phyloP scores from a whole-genome alignment of 2,888 invertebrate species.

The Alcis repandata region DNA sequence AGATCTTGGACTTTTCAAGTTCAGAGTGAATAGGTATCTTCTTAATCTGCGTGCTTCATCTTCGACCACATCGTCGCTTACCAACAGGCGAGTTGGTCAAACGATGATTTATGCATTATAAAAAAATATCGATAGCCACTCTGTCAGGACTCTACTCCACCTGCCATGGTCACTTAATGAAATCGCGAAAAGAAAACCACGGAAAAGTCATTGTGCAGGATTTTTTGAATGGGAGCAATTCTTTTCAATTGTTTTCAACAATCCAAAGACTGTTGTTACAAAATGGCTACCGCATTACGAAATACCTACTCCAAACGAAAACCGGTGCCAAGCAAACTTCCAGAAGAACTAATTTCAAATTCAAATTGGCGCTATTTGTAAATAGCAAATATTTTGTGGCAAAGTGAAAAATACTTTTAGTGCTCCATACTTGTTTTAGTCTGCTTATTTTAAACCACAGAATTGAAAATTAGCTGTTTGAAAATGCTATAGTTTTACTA shows the following conservation, averaged over 20 bases:
- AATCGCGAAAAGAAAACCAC: no score
- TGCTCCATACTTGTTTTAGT: background rate
- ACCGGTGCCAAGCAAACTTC: slow-evolving; percentile 6
- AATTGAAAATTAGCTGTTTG: background rate
- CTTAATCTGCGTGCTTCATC: no score
- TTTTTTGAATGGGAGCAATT: background rate
- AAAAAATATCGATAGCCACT: no score
- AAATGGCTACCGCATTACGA: background rate
- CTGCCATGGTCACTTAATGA: no score
- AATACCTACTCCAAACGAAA: background rate
- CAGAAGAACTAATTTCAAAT: slow-evolving; percentile 19
- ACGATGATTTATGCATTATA: no score
- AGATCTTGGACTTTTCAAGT: no score
- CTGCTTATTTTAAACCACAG: background rate
- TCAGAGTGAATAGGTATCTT: no score
- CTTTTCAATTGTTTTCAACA: background rate
- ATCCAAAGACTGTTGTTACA: background rate
- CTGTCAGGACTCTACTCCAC: no score
- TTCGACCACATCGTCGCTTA: no score
- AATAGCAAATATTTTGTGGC: slow-evolving; percentile 19
- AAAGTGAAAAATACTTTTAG: slow-evolving; percentile 12
- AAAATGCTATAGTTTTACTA: no score
- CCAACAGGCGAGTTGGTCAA: no score
- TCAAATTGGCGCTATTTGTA: slow-evolving; percentile 25
- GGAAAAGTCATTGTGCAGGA: no score